A percentile compares a stretch with the other conserved stretches of the same genome.
phyloP scores from a whole-genome alignment of 37 sponge, comb jelly and placozoan genomes.

The Geodia barretti region DNA sequence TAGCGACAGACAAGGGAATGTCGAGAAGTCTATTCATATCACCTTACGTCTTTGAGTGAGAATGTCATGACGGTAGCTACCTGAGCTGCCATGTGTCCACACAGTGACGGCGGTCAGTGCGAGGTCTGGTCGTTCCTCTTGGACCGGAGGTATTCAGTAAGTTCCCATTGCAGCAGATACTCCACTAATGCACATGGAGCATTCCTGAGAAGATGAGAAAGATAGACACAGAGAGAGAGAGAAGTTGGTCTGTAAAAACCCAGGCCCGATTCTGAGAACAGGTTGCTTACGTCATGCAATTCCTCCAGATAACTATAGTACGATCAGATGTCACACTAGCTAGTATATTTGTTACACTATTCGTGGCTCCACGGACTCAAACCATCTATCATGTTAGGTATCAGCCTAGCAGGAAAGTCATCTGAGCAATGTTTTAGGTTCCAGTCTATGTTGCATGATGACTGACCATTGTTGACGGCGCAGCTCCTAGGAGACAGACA shows the following conservation, averaged over 20 bases:
- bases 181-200: constrained; percentile 19
- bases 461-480: constrained; percentile 24
- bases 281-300: too few relatives aligned
- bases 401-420: background rate
- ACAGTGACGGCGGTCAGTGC: background rate
- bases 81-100: constrained; percentile 41
- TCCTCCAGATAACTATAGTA: too few relatives aligned
- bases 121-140: constrained; percentile 19
- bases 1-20: too few relatives aligned
- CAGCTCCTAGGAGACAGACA: constrained; percentile 38
- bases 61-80: constrained; percentile 45
- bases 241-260: too few relatives aligned
- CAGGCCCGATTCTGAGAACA: too few relatives aligned
- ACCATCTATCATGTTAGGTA: too few relatives aligned
- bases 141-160: constrained; percentile 38
- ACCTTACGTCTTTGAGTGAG: constrained; percentile 25
- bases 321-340: too few relatives aligned
- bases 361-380: too few relatives aligned
- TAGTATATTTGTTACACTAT: too few relatives aligned
- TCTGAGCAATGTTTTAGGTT: background rate
- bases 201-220: background rate
- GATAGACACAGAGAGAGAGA: too few relatives aligned
- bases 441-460: too few relatives aligned
- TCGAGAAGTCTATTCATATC: too few relatives aligned
- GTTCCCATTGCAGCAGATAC: constrained; percentile 34